Evolutionary conservation across 1,140 invertebrate genomes (phyloP).

Genomic region (Asbolus verrucosus): DNA sequence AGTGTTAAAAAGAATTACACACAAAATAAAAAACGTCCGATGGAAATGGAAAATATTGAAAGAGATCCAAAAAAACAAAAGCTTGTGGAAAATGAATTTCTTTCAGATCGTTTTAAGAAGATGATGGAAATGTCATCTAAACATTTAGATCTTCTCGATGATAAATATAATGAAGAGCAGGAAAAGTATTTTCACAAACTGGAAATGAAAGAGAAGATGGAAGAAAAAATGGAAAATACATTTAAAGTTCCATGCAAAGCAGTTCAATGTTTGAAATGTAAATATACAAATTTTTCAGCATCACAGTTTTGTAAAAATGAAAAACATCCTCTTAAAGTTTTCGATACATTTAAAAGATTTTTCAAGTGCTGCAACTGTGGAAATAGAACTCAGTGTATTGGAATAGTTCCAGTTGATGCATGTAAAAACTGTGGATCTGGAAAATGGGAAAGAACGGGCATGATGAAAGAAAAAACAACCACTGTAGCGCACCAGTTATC

Average conservation of each 20-base stretch:
- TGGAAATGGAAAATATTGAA: slow-evolving; percentile 59
- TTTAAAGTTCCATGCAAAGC: slow-evolving; percentile 88
- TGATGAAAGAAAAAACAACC: slow-evolving; percentile 81
- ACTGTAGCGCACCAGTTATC: slow-evolving; percentile 70
- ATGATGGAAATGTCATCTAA: slow-evolving; percentile 83
- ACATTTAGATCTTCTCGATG: slow-evolving; percentile 80
- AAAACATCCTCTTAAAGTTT: slow-evolving; percentile 80
- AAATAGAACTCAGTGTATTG: slow-evolving; percentile 82
- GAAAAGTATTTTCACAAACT: slow-evolving; percentile 90
- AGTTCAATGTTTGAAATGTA: slow-evolving; percentile 89
- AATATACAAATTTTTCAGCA: slow-evolving; percentile 88
- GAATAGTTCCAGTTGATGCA: slow-evolving; percentile 79
- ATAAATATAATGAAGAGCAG: slow-evolving; percentile 78
- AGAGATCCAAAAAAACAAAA: slow-evolving; percentile 66
- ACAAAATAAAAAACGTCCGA: slow-evolving; percentile 59
- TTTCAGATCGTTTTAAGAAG: slow-evolving; percentile 79
- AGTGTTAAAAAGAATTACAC: slow-evolving; percentile 68
- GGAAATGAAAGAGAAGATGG: slow-evolving; percentile 91
- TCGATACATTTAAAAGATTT: slow-evolving; percentile 87
- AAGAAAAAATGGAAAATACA: slow-evolving; percentile 91
- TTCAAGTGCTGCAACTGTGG: slow-evolving; percentile 91
- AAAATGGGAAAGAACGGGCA: slow-evolving; percentile 81
- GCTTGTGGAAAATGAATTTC: slow-evolving; percentile 65
- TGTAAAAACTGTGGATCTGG: slow-evolving; percentile 83
- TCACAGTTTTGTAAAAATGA: slow-evolving; percentile 87